Percentiles rank a stretch among this genome's conserved stretches.
phyloP scores from a whole-genome alignment of 1,140 invertebrate species.

The Holcopasites calliopsidis region DNA sequence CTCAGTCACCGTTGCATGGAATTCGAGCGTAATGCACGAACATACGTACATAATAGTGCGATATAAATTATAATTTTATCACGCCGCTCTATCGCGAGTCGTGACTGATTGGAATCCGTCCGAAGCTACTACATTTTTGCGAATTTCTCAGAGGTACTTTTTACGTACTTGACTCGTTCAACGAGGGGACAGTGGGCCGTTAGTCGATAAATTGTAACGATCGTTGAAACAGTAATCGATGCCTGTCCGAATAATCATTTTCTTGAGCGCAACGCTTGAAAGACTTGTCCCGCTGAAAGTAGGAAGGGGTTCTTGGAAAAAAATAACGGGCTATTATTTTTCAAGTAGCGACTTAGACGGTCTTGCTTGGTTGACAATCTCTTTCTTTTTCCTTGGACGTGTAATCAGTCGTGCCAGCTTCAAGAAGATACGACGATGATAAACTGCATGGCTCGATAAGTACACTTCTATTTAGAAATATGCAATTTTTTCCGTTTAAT shows the following conservation, averaged over 20 bases:
- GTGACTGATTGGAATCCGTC: background rate
- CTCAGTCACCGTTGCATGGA: conserved; percentile 57
- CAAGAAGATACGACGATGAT: background rate
- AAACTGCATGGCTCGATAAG: conserved; percentile 1
- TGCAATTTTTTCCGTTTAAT: background rate
- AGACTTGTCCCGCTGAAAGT: background rate
- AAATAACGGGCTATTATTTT: conserved; percentile 14
- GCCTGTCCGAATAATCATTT: conserved; percentile 7
- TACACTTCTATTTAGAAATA: background rate
- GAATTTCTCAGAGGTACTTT: too few species aligned
- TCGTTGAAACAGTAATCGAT: conserved; percentile 27
- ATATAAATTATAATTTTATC: background rate
- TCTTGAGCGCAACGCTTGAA: background rate
- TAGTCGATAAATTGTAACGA: conserved; percentile 26
- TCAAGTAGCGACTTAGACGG: background rate
- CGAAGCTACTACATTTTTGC: background rate
- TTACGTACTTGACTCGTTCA: too few species aligned
- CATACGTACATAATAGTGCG: background rate
- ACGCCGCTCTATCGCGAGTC: background rate
- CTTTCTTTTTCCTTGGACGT: background rate
- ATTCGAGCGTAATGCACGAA: conserved; percentile 52
- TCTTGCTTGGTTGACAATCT: background rate
- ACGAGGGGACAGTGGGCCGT: too few species aligned
- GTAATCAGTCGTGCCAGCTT: conserved; percentile 24
- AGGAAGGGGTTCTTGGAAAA: background rate